phyloP scores from a whole-genome alignment of 53 echinoderm and acorn worm genomes.

The Luidia sarsii region DNA sequence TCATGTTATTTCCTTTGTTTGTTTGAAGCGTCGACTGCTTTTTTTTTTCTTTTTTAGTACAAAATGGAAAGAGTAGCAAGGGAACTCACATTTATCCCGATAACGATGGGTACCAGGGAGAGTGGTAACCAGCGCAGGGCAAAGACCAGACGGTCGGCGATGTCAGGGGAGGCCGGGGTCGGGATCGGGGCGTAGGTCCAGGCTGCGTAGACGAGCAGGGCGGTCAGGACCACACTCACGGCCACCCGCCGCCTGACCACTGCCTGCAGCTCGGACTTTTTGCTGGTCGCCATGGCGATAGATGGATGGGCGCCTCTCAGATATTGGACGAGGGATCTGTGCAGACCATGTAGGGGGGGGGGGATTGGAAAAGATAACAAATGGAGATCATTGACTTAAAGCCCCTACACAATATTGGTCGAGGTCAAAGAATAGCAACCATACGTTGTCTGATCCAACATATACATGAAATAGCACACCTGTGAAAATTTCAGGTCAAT shows the following conservation, averaged over 20 bases:
- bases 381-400: too few species aligned
- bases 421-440: too few species aligned
- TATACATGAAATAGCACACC: too few species aligned
- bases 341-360: too few species aligned
- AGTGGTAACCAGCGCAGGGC: slow-evolving; percentile 20
- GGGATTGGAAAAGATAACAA: too few species aligned
- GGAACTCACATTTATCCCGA: slow-evolving; percentile 1
- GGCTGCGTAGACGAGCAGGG: background rate
- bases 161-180: background rate
- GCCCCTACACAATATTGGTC: too few species aligned
- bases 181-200: slow-evolving; percentile 2
- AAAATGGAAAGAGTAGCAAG: background rate
- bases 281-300: background rate
- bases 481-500: too few species aligned
- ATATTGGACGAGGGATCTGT: too few species aligned
- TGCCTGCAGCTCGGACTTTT: background rate
- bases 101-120: slow-evolving; percentile 1
- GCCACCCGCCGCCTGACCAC: background rate
- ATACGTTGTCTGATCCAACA: too few species aligned
- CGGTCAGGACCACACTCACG: background rate
- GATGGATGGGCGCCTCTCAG: too few species aligned
- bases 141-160: slow-evolving; percentile 15
- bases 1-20: background rate
- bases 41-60: background rate
- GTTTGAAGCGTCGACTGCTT: background rate